Evolutionary conservation across 2,113 vertebrate genomes (phyloP).

Genomic region (Ibidorhyncha struthersii): DNA sequence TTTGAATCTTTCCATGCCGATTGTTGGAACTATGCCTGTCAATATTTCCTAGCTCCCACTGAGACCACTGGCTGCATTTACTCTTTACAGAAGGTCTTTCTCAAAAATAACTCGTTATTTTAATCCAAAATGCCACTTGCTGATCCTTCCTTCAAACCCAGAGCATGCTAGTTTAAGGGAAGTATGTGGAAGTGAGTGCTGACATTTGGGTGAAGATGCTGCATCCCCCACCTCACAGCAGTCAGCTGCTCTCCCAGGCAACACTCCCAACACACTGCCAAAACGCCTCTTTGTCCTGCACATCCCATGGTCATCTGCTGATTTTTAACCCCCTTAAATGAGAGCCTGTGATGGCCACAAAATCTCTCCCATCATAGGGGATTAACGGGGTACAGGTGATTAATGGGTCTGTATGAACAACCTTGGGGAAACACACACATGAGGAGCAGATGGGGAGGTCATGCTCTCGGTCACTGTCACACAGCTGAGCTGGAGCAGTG

Average conservation of each 20-base stretch:
- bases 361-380: neutral
- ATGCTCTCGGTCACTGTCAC: neutral
- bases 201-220: neutral
- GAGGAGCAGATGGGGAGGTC: neutral
- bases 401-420: neutral
- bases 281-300: neutral
- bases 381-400: neutral
- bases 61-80: neutral
- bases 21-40: neutral
- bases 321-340: neutral
- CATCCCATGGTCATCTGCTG: neutral
- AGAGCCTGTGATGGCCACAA: neutral
- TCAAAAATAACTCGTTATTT: neutral
- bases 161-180: neutral
- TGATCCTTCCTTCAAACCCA: neutral
- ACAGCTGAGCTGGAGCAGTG: neutral
- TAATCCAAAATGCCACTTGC: neutral
- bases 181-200: neutral
- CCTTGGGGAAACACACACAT: neutral
- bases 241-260: neutral
- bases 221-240: neutral
- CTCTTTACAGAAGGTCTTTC: neutral
- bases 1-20: neutral
- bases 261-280: neutral
- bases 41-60: neutral